These are phyloP conservation scores for Osmerus mordax DNA, from an alignment of 2,113 vertebrate species.

Conservation along the genomic window DNA sequence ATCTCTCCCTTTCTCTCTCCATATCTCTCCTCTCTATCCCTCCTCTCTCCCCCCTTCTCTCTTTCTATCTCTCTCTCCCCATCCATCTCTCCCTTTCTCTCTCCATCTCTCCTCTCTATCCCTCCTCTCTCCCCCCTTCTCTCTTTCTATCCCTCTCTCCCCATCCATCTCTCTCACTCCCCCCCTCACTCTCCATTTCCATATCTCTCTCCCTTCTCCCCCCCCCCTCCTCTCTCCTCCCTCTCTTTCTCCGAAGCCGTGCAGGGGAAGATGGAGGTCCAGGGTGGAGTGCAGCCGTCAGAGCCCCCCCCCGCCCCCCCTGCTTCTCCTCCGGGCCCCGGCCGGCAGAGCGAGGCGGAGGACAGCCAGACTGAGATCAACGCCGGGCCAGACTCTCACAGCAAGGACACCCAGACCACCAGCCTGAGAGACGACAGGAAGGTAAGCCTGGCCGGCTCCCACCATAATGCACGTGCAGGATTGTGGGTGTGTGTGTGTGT, in stretches of 20 bases:
- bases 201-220: neutral
- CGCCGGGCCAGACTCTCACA: constrained; percentile 63
- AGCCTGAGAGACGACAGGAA: constrained; percentile 74
- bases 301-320: constrained; percentile 80
- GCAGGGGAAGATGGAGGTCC: constrained; percentile 83
- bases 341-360: constrained; percentile 70
- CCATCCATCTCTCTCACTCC: neutral
- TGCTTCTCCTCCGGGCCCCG: constrained; percentile 72
- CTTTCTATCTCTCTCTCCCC: neutral
- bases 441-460: constrained; percentile 65
- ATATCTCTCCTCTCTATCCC: too few relatives aligned
- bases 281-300: constrained; percentile 77
- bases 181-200: neutral
- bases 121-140: neutral
- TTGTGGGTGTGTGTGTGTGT: too few relatives aligned
- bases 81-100: neutral
- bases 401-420: constrained; percentile 61
- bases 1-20: neutral
- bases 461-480: neutral
- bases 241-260: constrained; percentile 73
- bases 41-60: neutral
- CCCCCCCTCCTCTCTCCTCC: constrained; percentile 38
- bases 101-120: neutral
- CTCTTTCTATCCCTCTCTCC: neutral
- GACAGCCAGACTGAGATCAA: constrained; percentile 70